Evolutionary conservation across 2,888 invertebrate species (phyloP), one percentile per base, ranked within the genome.

Genomic region (Plemyria rubiginata): DNA sequence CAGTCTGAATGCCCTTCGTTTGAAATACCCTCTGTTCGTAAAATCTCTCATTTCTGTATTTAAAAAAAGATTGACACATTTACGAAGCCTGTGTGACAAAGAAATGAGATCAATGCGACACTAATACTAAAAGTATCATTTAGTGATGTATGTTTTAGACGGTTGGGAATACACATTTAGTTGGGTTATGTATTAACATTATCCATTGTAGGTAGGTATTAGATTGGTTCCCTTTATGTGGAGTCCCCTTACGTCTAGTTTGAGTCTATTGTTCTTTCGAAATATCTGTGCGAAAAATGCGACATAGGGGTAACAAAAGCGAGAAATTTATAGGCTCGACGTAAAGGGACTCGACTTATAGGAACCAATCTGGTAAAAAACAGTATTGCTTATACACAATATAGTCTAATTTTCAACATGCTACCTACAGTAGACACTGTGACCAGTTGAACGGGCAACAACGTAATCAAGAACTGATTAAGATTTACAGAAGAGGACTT

Each of bases 91-190:
- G 84, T 88, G 90, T 88, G 90, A 92, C 89, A 88, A 85, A 82
- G 85, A 82, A 87, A 87, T 92, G 92, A 92, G 92, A 92, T 92
- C 92, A 92, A 86, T 85, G 89, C 87, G 87, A 86, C 84, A 89
- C 90, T 88, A 92, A 92, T 91, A 90, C 91, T 90, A 88, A 88
- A 86, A 81, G 86, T 87, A 86, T 88, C 79, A 80, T 86, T 85
- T 86, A 85, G 82, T 86, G 78, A 76, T 70, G 63, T 48, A 52
- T 22, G 22, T 40, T 32, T 6, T 32, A 32, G 11, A 38, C 36
- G 11, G 62, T 49, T 46, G 52, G 36, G 53, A n/a, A n/a, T 51
- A 57, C 54, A 53, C 57, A 54, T 54, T 50, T 38, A n/a, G 51
- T 32, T 49, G 54, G 57, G 61, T 65, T 53, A 28, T 46, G 41